Evolutionary conservation across 2,888 invertebrate genomes (phyloP), one percentile per base, ranked within the genome.

Genomic region (Balanococcus diminutus): DNA sequence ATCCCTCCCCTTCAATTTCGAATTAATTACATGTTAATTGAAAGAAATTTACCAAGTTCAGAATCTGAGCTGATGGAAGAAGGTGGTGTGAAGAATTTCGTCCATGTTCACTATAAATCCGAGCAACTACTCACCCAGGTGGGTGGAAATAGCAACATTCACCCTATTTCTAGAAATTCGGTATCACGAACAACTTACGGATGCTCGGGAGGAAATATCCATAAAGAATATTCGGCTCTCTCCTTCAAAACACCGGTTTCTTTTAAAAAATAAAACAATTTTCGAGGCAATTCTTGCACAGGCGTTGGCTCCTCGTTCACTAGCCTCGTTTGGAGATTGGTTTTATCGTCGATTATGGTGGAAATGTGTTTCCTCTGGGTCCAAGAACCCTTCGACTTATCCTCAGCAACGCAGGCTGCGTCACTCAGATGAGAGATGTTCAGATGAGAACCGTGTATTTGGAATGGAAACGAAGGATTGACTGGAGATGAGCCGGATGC

Each of bases 141-240:
- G 67, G 19, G 19, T n/a, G n/a, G n/a, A n/a, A 22, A 19, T 25
- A 56, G 22, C 2, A 9, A 28, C 22, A 9, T 19, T 9, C 22
- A 8, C 4, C 67, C 14, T 6, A 42, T 42, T 36, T 36, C 4
- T 8, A 36, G 42, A 2, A 42, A 42, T n/a, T n/a, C n/a, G 14
- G 14, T 42, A 8, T 56, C 56, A 3, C 9, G 25, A 19, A 72
- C 2, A 75, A 89, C 90, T 91, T 92, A 96, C 96, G 92, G 93
- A 91, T 98, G 98, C 87, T 95, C 93, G 84, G 95, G 95, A 84
- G 96, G 92, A 91, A 99, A 97, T 88, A 99, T 90, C 90, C 97
- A 99, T 88, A 99, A 91, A 3, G 98, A 95, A 91, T 95, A 97
- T 89, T 97, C 95, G 88, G 95, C 95, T 88, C 97, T 93, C 89